Percentiles rank a stretch among this genome's conserved stretches.
Conservation (phyloP, 2,888 invertebrate genomes). For the Trisateles emortualis region DNA sequence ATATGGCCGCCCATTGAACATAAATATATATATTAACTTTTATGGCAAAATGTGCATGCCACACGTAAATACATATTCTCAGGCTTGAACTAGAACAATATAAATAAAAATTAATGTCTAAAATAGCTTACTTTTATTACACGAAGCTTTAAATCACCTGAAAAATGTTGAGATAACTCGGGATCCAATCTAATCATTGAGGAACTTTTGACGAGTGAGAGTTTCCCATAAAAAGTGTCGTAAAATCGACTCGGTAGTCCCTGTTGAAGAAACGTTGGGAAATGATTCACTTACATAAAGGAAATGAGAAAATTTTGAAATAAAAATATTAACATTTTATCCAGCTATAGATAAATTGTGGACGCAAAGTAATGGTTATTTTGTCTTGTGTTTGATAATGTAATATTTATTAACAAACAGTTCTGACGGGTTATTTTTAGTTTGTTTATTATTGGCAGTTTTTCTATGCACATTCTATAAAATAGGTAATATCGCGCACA, state of each 20-base stretch:
- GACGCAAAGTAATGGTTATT: background rate
- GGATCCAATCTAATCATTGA: slow-evolving; percentile 33
- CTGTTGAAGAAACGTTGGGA: slow-evolving; percentile 36
- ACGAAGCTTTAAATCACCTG: slow-evolving; percentile 10
- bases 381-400: background rate
- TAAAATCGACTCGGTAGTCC: slow-evolving; percentile 42
- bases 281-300: slow-evolving; percentile 47
- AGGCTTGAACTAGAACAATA: background rate
- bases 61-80: background rate
- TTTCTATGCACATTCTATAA: too few species aligned
- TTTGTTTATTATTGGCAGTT: too few species aligned
- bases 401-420: too few species aligned
- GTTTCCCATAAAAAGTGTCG: slow-evolving; percentile 45
- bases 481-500: too few species aligned
- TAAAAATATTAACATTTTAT: slow-evolving; percentile 39
- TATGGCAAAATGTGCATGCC: background rate
- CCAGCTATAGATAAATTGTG: background rate
- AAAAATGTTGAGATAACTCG: slow-evolving; percentile 10
- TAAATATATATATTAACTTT: too few species aligned
- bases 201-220: slow-evolving; percentile 42
- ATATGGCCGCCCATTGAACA: too few species aligned
- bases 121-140: slow-evolving; percentile 2
- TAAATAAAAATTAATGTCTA: background rate
- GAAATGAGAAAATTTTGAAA: slow-evolving; percentile 50
- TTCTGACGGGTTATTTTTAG: too few species aligned